Conservation (phyloP, 2,113 vertebrate species). For the Eurystomus gularis region DNA sequence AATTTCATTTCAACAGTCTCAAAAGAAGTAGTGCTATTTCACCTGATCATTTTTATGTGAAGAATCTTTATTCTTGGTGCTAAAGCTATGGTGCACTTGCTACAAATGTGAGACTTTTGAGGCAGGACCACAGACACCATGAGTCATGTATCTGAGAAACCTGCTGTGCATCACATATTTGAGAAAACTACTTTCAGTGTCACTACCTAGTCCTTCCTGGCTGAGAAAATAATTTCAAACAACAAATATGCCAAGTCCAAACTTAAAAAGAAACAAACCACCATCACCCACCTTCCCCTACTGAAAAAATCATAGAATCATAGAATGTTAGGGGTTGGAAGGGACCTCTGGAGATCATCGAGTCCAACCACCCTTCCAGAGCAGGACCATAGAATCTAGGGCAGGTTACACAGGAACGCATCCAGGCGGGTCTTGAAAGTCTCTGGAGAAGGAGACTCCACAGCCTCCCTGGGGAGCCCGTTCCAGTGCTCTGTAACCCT, state of each 20-base stretch:
- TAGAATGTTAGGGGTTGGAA: too few relatives aligned
- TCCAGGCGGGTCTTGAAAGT: too few relatives aligned
- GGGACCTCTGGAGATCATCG: too few relatives aligned
- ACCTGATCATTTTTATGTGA: neutral
- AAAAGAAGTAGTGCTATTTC: neutral
- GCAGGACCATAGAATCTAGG: too few relatives aligned
- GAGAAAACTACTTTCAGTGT: neutral
- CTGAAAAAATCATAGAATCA: too few relatives aligned
- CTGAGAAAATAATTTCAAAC: neutral
- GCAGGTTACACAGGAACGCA: too few relatives aligned
- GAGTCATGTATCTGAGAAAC: neutral
- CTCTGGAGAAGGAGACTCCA: too few relatives aligned
- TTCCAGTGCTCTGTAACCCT: too few relatives aligned
- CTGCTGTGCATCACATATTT: neutral
- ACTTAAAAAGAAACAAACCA: neutral
- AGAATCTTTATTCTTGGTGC: neutral
- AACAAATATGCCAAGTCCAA: neutral
- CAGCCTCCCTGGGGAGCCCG: too few relatives aligned
- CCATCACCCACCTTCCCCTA: neutral
- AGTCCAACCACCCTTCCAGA: too few relatives aligned
- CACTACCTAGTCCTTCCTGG: neutral
- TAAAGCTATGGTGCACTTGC: neutral
- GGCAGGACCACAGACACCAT: neutral
- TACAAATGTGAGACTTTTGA: neutral
- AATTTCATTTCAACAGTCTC: neutral